Evolutionary conservation across 2,888 invertebrate genomes (phyloP), one percentile per base, ranked within the genome.

Genomic region (Orthonychiurus folsomi): DNA sequence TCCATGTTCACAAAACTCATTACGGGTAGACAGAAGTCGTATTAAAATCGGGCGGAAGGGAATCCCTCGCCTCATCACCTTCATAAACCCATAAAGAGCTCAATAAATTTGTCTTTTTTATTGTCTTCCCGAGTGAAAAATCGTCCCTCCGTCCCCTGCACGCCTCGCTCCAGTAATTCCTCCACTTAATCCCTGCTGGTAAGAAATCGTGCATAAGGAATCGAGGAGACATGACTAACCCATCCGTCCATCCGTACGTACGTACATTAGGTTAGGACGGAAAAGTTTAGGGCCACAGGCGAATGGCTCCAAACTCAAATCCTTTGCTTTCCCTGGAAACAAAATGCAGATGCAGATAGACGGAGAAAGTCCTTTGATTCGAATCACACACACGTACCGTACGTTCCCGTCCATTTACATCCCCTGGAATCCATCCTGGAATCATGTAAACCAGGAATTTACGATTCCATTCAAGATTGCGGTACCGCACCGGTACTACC

Each of bases 61-160:
- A n/a, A n/a, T n/a, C n/a, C n/a, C n/a, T n/a, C n/a, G n/a, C n/a
- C n/a, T n/a, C n/a, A n/a, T 15, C 37, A 62, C 50, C 64, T 65
- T 63, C 64, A 63, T 65, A 64, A 64, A 65, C 58, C 62, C 62
- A 63, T 64, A 62, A 60, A 60, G 58, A 59, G 55, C 28, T 54
- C 64, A 67, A 65, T 67, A 67, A 65, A 67, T 67, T 67, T 67
- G 67, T 67, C 67, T 65, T 67, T 67, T 67, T 67, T 66, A 66
- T 67, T 63, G 65, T 63, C 63, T 63, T 50, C 62, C 59, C 56
- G 63, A 67, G 64, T 67, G 67, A 65, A 67, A 65, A 67, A 67
- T 65, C 61, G 67, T 65, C 62, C 60, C 61, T 56, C 37, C 37
- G 9, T 37, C 15, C 15, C 37, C 9, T 37, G 37, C 37, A 37